phyloP scores from a whole-genome alignment of 2,113 vertebrate species.

The Onychostoma macrolepis region DNA sequence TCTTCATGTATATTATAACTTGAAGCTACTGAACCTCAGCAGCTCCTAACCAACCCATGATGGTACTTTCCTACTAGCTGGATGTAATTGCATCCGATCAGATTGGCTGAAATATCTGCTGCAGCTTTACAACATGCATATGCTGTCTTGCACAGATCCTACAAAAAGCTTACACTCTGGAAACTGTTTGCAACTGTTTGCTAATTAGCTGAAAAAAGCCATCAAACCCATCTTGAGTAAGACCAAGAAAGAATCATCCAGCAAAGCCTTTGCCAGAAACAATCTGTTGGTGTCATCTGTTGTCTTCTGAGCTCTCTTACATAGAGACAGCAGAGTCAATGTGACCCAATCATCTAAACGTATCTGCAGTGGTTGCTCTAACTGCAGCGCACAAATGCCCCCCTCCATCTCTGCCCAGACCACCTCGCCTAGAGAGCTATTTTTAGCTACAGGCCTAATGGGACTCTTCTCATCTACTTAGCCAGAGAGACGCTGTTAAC shows the following conservation, averaged over 20 bases:
- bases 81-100: constrained; percentile 4
- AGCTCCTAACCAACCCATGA: background rate
- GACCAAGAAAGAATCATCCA: background rate
- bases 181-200: background rate
- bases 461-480: constrained; percentile 52
- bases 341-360: constrained; percentile 40
- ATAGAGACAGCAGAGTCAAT: background rate
- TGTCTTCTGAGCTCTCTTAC: background rate
- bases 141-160: background rate
- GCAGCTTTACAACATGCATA: background rate
- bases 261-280: constrained; percentile 10
- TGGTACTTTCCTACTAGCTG: background rate
- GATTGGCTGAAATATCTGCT: background rate
- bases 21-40: background rate
- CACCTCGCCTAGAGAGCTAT: constrained; percentile 45
- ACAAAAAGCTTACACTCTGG: background rate
- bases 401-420: background rate
- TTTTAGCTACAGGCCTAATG: constrained; percentile 52
- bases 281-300: background rate
- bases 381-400: background rate
- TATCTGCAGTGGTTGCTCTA: constrained; percentile 12
- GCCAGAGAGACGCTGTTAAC: constrained; percentile 45
- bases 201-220: background rate
- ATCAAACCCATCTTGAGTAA: background rate
- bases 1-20: background rate